Evolutionary conservation across 2,888 invertebrate species (phyloP).

Genomic region (Allolobophora icterica): DNA sequence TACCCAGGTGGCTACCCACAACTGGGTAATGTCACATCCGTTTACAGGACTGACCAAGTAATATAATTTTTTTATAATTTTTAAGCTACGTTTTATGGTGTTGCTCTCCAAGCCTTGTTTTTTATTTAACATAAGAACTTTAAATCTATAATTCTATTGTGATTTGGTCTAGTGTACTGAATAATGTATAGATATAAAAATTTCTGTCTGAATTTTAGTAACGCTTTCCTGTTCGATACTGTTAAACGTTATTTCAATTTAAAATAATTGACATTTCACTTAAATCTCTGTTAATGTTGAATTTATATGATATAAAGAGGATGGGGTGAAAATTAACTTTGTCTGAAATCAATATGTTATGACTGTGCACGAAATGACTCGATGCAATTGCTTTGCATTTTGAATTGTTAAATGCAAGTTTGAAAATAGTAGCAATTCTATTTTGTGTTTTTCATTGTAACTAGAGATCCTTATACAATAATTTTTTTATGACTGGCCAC

Average conservation of each 20-base stretch:
- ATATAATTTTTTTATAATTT: not conserved
- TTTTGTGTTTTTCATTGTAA: not conserved
- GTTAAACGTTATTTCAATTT: not conserved
- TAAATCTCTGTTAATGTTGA: not conserved
- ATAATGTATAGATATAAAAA: not conserved
- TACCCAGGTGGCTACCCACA: conserved; percentile 88
- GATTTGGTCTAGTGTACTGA: not conserved
- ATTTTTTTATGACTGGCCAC: not conserved
- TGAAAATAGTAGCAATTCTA: too few species aligned
- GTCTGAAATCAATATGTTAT: not conserved
- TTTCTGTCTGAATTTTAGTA: not conserved
- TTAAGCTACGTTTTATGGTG: not conserved
- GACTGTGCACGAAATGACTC: not conserved
- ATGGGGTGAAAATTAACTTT: not conserved
- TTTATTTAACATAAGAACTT: not conserved
- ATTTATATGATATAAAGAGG: not conserved
- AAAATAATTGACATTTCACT: not conserved
- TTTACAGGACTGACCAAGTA: conserved; percentile 55
- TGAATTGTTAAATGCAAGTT: not conserved
- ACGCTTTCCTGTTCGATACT: not conserved
- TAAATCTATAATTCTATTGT: not conserved
- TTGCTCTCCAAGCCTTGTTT: not conserved
- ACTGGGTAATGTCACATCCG: conserved; percentile 65
- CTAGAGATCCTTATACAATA: not conserved
- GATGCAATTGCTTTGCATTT: not conserved